Evolutionary conservation across 2,797 vertebrate species (phyloP).

Genomic region (Varecia variegata): DNA sequence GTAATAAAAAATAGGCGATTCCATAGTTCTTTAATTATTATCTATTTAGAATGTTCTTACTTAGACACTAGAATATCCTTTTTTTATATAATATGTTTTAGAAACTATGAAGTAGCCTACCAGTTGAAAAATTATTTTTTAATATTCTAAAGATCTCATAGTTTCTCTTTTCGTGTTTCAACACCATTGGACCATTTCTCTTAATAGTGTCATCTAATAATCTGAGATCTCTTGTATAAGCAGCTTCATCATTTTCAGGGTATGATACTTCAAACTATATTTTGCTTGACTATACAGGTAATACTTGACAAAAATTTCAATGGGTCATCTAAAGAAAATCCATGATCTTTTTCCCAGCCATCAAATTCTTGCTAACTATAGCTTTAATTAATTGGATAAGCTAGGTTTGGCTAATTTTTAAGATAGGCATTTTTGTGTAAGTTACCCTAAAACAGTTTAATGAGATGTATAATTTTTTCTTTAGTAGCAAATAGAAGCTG

Average conservation of each 20-base stretch:
- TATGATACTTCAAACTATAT: slow-evolving; percentile 42
- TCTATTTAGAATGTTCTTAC: slow-evolving; percentile 42
- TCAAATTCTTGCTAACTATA: background rate
- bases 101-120: slow-evolving; percentile 47
- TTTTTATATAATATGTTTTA: slow-evolving; percentile 52
- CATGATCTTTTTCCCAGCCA: background rate
- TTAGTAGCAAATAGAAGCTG: background rate
- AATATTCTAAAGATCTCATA: background rate
- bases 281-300: background rate
- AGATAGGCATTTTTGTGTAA: background rate
- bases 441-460: background rate
- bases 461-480: background rate
- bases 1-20: slow-evolving; percentile 42
- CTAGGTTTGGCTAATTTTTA: slow-evolving; percentile 7
- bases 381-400: background rate
- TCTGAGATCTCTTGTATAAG: background rate
- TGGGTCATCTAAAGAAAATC: background rate
- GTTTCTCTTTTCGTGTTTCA: slow-evolving; percentile 33
- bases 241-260: slow-evolving; percentile 30
- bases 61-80: slow-evolving; percentile 53
- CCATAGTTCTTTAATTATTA: slow-evolving; percentile 67
- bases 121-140: slow-evolving; percentile 72
- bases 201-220: slow-evolving; percentile 31
- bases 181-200: slow-evolving; percentile 43
- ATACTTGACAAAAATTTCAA: background rate